Base-by-base conservation (phyloP, 2,797 vertebrate species). In the Ctenochaetus hawaiiensis region DNA sequence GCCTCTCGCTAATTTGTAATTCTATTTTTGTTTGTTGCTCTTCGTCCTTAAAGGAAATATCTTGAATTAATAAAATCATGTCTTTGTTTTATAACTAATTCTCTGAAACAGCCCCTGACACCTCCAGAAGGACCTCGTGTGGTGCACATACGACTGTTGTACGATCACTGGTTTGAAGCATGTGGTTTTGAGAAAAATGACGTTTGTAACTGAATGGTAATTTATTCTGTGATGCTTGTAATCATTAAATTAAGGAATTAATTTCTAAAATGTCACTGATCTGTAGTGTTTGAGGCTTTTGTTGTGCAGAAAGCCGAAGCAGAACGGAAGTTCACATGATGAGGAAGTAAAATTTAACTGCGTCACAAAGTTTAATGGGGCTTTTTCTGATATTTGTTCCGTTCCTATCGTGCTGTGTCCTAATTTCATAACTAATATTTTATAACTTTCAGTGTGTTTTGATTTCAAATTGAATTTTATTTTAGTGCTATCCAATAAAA, bases 181-280 rank as follows among this genome's bases (percentile, higher is more conserved):
- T 20, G 17, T 41, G 17, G 22, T 41, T 44, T 47, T 43, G n/a
- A 34, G 39, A 64, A 48, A 47, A 13, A 20, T 41, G 5, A 67
- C 1, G 34, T 9, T 16, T 2, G 8, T 17, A 17, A 61, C 43
- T 54, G n/a, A 16, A 16, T 4, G 1, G 5, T 3, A 53, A 47
- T 13, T n/a, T 23, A 3, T 22, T 6, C 12, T 47, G 41, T 30
- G 26, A 30, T 30, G 26, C 26, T 30, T 30, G 26, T 30, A 30
- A 30, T 30, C 26, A 30, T 30, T 30, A 5, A 62, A 30, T 2
- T 41, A 2, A 58, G 17, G 16, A 30, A 53, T 39, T 47, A 0
- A 20, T 72, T 62, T 57, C 7, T 16, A 23, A 65, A 53, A 45
- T 39, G 41, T 39, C 56, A 52, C 72, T 30, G 26, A 17, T 30